Evolutionary conservation across 92 coral and sea anemone genomes (phyloP), one percentile per base, ranked within the genome.

Genomic region (Phymanthus crucifer): DNA sequence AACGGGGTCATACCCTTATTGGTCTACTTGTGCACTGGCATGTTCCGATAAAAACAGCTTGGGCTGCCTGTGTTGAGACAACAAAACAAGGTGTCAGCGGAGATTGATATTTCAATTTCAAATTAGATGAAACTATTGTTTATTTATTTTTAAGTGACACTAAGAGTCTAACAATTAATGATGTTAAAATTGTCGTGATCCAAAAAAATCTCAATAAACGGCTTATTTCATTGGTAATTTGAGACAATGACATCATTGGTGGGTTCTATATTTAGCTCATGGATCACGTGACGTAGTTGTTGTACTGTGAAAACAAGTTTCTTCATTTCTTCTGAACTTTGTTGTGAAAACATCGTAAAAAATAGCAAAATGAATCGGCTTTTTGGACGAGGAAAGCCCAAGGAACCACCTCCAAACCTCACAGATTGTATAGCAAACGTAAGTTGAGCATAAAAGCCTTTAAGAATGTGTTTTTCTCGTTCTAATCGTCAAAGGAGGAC

Each of bases 381-480:
- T 65, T 96, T 96, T 87, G 99, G 99, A 27, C 83, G 79, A 75
- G 90, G 89, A 84, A 96, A 96, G 52, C 94, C 99, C 18, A 96
- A 96, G 71, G 98, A 91, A 80, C 99, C 99, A 0, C 98, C 99
- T 12, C 99, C 99, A 45, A 93, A 89, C 82, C 86, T 96, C 14
- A 96, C 99, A 75, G 99, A 96, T 83, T 88, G 93, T 73, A 96
- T 96, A 40, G 69, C 99, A 16, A 91, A 80, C 58, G 99, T 96
- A 85, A 84, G 98, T 76, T 32, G 24, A 75, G 3, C 35, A 26
- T 27, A 58, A 31, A 12, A 64, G 8, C 26, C 45, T 69, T 47
- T 52, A 48, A 73, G 56, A 33, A 72, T 21, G 18, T 52, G 1
- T 65, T 27, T 65, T 65, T 32, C 10, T 18, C 31, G 73, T 8